Conservation (phyloP, 2,888 invertebrate species). For the Caenorhabditis auriculariae region DNA sequence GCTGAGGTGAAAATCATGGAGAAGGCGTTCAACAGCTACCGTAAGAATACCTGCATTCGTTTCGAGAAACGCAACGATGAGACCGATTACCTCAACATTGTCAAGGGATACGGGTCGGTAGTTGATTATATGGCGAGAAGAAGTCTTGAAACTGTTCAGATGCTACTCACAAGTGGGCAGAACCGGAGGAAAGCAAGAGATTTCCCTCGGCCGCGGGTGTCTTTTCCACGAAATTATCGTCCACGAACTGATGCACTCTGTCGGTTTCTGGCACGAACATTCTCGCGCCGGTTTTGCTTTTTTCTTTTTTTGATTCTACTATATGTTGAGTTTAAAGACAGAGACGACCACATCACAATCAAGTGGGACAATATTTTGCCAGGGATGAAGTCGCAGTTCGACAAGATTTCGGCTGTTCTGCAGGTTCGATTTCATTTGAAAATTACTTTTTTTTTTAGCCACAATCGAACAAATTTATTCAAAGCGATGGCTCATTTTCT, state of each 20-base stretch:
- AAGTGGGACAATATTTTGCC: slow-evolving; percentile 64
- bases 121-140: not conserved
- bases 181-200: slow-evolving; percentile 60
- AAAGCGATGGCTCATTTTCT: too few relatives aligned
- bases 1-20: slow-evolving; percentile 54
- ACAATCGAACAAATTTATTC: not conserved
- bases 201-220: slow-evolving; percentile 58
- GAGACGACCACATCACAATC: slow-evolving; percentile 65
- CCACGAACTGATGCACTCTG: slow-evolving; percentile 59
- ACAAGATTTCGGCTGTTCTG: slow-evolving; percentile 50
- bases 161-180: slow-evolving; percentile 63
- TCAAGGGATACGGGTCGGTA: slow-evolving; percentile 59
- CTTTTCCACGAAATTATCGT: slow-evolving; percentile 63
- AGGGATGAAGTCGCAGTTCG: slow-evolving; percentile 63
- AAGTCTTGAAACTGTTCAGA: slow-evolving; percentile 29
- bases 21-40: slow-evolving; percentile 55
- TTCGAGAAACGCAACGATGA: slow-evolving; percentile 62
- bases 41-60: slow-evolving; percentile 63
- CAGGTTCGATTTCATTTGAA: slow-evolving; percentile 17
- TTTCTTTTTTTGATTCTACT: slow-evolving; percentile 1
- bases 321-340: slow-evolving; percentile 50
- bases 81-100: slow-evolving; percentile 62
- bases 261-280: slow-evolving; percentile 63
- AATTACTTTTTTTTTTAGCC: not conserved
- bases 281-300: slow-evolving; percentile 50